A percentile compares a stretch with the other conserved stretches of the same genome.
Conservation (phyloP, 2,113 vertebrate genomes). For the Stegastes partitus region DNA sequence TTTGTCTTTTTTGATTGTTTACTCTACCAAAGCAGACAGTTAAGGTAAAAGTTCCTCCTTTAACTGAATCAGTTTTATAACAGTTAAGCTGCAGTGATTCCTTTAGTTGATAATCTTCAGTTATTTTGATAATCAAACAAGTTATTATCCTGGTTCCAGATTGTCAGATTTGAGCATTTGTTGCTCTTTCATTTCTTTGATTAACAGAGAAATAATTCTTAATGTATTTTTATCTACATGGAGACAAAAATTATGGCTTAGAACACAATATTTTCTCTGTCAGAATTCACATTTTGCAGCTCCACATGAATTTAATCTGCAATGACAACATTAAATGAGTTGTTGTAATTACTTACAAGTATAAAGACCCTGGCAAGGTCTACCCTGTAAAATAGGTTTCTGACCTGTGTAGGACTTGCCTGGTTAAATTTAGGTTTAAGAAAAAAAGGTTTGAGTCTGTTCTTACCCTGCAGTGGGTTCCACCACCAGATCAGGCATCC, state of each 20-base stretch:
- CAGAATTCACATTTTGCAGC: background rate
- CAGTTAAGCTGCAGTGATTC: too few relatives aligned
- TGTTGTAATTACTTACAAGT: background rate
- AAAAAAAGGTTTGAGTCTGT: background rate
- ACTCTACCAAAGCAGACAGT: too few relatives aligned
- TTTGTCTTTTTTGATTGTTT: too few relatives aligned
- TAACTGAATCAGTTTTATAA: too few relatives aligned
- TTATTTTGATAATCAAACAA: too few relatives aligned
- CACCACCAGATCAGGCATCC: conserved; percentile 97
- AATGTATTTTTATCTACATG: too few relatives aligned
- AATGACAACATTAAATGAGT: background rate
- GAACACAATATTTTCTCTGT: background rate
- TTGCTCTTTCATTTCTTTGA: background rate
- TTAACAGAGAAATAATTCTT: too few relatives aligned
- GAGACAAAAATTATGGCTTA: background rate
- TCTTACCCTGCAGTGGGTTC: conserved; percentile 88
- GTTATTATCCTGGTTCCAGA: too few relatives aligned
- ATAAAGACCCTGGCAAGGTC: background rate
- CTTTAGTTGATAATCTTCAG: too few relatives aligned
- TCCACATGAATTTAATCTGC: background rate
- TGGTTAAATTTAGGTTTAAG: too few relatives aligned
- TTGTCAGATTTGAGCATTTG: background rate
- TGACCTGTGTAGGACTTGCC: background rate
- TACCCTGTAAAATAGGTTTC: background rate
- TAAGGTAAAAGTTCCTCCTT: too few relatives aligned